Evolutionary conservation across 2,888 invertebrate species (phyloP).

Genomic region (Amblyjoppa proteus): DNA sequence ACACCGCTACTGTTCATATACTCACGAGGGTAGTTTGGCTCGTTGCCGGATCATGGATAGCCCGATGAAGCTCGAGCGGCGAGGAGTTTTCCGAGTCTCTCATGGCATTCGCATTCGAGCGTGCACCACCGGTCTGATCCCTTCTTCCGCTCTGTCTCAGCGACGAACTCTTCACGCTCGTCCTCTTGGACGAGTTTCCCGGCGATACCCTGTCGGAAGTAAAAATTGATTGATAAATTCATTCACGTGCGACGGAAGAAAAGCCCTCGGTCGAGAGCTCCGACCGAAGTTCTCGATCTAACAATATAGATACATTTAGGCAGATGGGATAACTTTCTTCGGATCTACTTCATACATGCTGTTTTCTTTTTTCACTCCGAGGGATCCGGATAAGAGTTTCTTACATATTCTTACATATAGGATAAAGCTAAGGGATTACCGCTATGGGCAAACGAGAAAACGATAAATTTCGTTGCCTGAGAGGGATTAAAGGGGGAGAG

Average conservation of each 20-base stretch:
- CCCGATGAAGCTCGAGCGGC: slow-evolving; percentile 48
- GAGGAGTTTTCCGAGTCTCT: slow-evolving; percentile 62
- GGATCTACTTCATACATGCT: slow-evolving; percentile 13
- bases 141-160: slow-evolving; percentile 61
- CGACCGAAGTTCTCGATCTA: not conserved
- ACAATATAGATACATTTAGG: slow-evolving; percentile 43
- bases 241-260: not conserved
- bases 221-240: slow-evolving; percentile 34
- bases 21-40: slow-evolving; percentile 93
- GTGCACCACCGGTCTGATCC: slow-evolving; percentile 49
- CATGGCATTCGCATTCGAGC: slow-evolving; percentile 48
- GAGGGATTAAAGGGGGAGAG: slow-evolving; percentile 54
- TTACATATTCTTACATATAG: slow-evolving; percentile 12
- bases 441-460: slow-evolving; percentile 63
- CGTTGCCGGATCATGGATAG: slow-evolving; percentile 85
- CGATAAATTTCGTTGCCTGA: slow-evolving; percentile 65
- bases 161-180: slow-evolving; percentile 74
- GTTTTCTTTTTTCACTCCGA: not conserved
- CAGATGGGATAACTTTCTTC: slow-evolving; percentile 56
- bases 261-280: not conserved
- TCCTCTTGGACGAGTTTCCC: slow-evolving; percentile 89
- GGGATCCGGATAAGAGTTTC: slow-evolving; percentile 26
- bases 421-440: slow-evolving; percentile 40
- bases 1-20: slow-evolving; percentile 69
- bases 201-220: slow-evolving; percentile 89